Base-by-base conservation (phyloP, 1,140 invertebrate genomes). In the Acromyrmex charruanus region DNA sequence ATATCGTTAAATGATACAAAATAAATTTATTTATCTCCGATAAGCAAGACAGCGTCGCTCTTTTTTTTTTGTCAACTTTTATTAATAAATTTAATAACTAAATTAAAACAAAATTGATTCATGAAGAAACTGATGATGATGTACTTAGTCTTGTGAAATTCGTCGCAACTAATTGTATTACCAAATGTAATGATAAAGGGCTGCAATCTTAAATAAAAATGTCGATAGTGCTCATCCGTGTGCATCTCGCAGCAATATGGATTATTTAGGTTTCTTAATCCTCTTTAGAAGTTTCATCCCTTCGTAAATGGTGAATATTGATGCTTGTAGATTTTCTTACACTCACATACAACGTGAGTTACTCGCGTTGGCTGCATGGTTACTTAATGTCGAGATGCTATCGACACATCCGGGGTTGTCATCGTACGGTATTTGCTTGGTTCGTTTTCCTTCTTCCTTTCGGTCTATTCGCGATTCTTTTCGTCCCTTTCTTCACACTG, bases 51-150 rank as follows among this genome's bases (percentile, higher is more conserved):
- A 39, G 49, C 68, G 21, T 7, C 88, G 91, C 89, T 77, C 88
- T 90, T 90, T 91, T 89, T 35, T 3, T 31, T 35, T 6, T 39
- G 89, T 93, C 90, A 92, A 92, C 93, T 91, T 91, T 90, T 58
- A 21, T 35, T 44, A n/a, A 61, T 44, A 75, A 75, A 39, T 25
- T 75, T 39, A 25, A 39, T 21, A 14, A 39, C 14, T 39, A 35
- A 39, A 59, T 12, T 75, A 35, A 59, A 39, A 21, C n/a, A 35
- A 59, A 39, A 6, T 2, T 18, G 35, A 74, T 65, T 44, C 14
- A 58, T 10, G 25, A n/a, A 59, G 2, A 21, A 75, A 21, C n/a
- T 18, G 16, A 7, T 9, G 18, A 55, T 18, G 6, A 16, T 39
- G 55, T 21, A 39, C 35, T 39, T 39, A 58, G 12, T 16, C 59